These are phyloP conservation scores for Dolichotis patagonum DNA, from an alignment of 2,113 vertebrate species.

Conservation along the genomic window DNA sequence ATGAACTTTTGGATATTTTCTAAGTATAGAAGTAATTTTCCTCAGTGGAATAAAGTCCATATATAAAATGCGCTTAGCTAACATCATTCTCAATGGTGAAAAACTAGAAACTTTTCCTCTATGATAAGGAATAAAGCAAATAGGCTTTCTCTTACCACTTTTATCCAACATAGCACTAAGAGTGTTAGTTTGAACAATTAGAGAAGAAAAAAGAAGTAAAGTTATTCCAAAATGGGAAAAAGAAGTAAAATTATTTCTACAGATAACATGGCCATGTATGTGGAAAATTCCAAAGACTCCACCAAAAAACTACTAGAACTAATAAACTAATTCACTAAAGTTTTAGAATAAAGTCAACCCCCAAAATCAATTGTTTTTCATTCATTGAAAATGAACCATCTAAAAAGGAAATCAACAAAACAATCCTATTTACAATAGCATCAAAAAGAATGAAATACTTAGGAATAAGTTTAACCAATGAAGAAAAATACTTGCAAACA, in stretches of 20 bases:
- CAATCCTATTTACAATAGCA: too few species aligned
- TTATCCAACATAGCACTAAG: not conserved
- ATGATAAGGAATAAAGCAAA: not conserved
- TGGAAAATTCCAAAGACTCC: too few species aligned
- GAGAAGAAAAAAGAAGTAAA: not conserved
- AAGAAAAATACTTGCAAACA: too few species aligned
- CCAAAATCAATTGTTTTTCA: too few species aligned
- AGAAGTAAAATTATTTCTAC: not conserved
- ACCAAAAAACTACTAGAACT: too few species aligned
- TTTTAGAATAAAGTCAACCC: too few species aligned
- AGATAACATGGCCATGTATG: not conserved
- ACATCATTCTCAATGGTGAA: not conserved
- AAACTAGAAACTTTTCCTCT: not conserved
- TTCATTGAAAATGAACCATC: too few species aligned
- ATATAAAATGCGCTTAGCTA: not conserved
- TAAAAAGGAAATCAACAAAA: too few species aligned
- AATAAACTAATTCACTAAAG: too few species aligned
- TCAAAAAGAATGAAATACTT: too few species aligned
- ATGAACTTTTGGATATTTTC: not conserved
- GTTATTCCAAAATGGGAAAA: not conserved
- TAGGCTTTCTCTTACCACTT: not conserved
- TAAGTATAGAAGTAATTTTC: not conserved
- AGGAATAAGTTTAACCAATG: too few species aligned
- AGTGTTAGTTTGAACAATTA: not conserved
- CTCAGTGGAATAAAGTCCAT: not conserved